Base-by-base conservation (phyloP, 2,888 invertebrate species). In the Galerucella calmariensis region DNA sequence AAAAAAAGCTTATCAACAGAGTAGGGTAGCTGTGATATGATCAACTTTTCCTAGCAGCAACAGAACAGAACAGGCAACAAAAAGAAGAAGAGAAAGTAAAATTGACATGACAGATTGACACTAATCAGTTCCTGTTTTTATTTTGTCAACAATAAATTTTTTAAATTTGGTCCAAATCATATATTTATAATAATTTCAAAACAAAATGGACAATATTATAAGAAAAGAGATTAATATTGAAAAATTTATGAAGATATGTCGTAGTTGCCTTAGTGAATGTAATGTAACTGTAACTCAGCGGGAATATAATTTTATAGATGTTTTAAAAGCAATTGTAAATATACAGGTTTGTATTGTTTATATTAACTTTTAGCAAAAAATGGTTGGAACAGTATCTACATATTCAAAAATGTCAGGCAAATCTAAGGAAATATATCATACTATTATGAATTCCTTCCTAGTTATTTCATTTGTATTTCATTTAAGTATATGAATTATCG, bases 321-420 rank as follows among this genome's bases (percentile, higher is more conserved):
- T 78, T 16, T 75, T 78, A 16, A 44, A 69, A 46, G 72, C 16
- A 61, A 72, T 78, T 69, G 73, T 76, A 11, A 63, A 66, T 51
- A 73, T 73, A 16, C 51, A 76, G 72, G 78, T 78, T 69, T 16
- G 48, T n/a, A n/a, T n/a, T n/a, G n/a, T n/a, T n/a, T n/a, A n/a
- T 58, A 56, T 24, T 46, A 66, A 3, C 24, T 62, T 58, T 58
- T 61, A 6, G 24, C 10, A 0, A 27, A 10, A 12, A 20, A 20
- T 58, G 11, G 24, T 67, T 48, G n/a, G 27, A 35, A 35, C 8
- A 35, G 35, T 35, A 35, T 1, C 35, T 35, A 35, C 35, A 35
- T 8, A 0, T 35, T 5, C 35, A 35, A 35, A 35, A 35, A 35
- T 35, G 2, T 27, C 5, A 27, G 5, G 27, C 27, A 27, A 27